Conservation (phyloP, 2,888 invertebrate genomes). For the Agrotis exclamationis region DNA sequence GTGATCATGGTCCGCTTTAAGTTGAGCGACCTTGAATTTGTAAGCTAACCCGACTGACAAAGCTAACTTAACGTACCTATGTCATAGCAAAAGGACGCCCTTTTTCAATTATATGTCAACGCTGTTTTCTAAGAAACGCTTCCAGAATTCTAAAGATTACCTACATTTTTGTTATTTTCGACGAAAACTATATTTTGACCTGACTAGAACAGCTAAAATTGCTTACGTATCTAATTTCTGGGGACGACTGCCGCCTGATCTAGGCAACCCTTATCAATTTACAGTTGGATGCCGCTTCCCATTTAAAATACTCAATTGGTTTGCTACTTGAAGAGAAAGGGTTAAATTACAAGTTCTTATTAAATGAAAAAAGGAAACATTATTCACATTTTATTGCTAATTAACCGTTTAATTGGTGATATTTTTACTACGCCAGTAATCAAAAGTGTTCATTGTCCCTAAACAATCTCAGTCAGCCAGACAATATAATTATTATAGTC, state of each 20-base stretch:
- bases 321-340: background rate
- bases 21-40: background rate
- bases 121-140: background rate
- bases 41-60: background rate
- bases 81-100: background rate
- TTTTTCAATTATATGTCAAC: background rate
- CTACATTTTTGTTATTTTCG: slow-evolving; percentile 6
- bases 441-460: slow-evolving; percentile 13
- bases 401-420: background rate
- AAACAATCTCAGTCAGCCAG: slow-evolving; percentile 10
- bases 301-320: slow-evolving; percentile 25
- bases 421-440: background rate
- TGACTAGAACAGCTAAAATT: slow-evolving; percentile 1
- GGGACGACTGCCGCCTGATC: slow-evolving; percentile 35
- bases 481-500: slow-evolving; percentile 3
- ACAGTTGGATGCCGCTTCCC: slow-evolving; percentile 33
- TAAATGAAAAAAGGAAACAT: background rate
- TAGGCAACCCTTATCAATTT: slow-evolving; percentile 50
- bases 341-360: background rate
- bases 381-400: background rate
- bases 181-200: background rate
- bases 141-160: background rate
- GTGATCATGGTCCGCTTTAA: too few relatives aligned
- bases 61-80: background rate
- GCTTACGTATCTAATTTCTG: slow-evolving; percentile 48